Base-by-base conservation (phyloP, 1,140 invertebrate species). In the Panulirus ornatus region DNA sequence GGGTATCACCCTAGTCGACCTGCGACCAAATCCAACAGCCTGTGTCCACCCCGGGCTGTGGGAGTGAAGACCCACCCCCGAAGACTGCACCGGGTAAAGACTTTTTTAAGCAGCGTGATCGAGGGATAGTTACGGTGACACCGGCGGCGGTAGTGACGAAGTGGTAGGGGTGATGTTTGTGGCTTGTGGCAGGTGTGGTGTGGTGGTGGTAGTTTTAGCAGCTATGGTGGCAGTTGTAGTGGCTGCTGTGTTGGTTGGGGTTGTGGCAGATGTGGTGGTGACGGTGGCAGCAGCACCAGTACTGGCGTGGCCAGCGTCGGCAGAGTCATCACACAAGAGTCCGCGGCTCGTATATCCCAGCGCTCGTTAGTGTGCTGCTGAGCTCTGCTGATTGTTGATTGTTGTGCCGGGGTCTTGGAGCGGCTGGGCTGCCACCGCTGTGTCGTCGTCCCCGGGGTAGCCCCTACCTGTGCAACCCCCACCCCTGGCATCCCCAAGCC, bases 361-460 rank as follows among this genome's bases (percentile, higher is more conserved):
- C 16, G 36, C 71, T 75, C 6, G 71, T 75, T 75, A 75, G 36
- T 42, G 71, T 16, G 36, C 14, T 30, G 71, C 71, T 75, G 71
- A 75, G 71, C 36, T 40, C 36, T 75, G 71, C 71, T 75, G 71
- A 75, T 75, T 75, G 71, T 75, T 75, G 71, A 75, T 71, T 71
- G 70, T 71, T 75, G 71, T 75, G 3, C 27, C 34, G 11, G 71
- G 8, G 36, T 22, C 14, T 2, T 16, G 40, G 38, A 2, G 71
- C 71, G 27, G 71, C 71, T 75, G 40, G n/a, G 30, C 70, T 14
- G 70, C 70, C 0, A 11, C 30, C 6, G 14, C n/a, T 58, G 54
- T 58, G 9, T 58, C 54, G n/a, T 47, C 16, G 54, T 22, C 54
- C 19, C 54, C n/a, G 5, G 54, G 16, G 54, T 22, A 22, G 19